Evolutionary conservation across 2,797 vertebrate species (phyloP), one percentile per base, ranked within the genome.

Genomic region (Atherinosoma microstoma): DNA sequence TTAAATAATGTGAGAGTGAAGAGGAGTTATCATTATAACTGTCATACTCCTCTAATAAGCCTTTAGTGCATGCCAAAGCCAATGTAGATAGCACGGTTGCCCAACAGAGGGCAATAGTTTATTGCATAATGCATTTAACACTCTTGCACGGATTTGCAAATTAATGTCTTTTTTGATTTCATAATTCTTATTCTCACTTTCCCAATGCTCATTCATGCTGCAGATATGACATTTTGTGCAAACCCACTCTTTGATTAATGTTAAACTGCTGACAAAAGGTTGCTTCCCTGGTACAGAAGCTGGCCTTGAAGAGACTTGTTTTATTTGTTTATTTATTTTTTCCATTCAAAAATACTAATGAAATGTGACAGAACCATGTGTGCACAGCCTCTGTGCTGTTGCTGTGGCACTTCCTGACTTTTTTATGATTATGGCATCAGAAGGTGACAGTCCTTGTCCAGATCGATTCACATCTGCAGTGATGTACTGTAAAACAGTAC

Each of bases 61-160:
- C 78, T 45, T 61, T 63, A 58, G 49, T 70, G 77, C 70, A 61
- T 73, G 59, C 40, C 73, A 75, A 53, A 78, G 53, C 66, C 86
- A 92, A 91, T 94, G 94, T 89, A 95, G 88, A 91, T 87, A 78
- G 80, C 81, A 66, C 82, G 4, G 60, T 51, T 78, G 88, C 91
- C 94, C 95, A 94, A 95, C 86, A 95, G 95, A 95, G 94, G 95
- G 95, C 94, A 95, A 95, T 93, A 94, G 92, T 94, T 93, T 92
- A 94, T 95, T 94, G 90, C 91, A 91, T 90, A 91, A 91, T 84
- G 69, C 76, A 80, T 78, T 83, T 76, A 68, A 79, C 73, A 84
- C 76, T 66, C 45, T 8, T 62, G 58, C 58, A 71, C 66, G 58
- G 32, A 78, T 86, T 87, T 80, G 15, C 65, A 83, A 87, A 87